Conservation (phyloP, 2,797 vertebrate species). For the Phalanger gymnotis region DNA sequence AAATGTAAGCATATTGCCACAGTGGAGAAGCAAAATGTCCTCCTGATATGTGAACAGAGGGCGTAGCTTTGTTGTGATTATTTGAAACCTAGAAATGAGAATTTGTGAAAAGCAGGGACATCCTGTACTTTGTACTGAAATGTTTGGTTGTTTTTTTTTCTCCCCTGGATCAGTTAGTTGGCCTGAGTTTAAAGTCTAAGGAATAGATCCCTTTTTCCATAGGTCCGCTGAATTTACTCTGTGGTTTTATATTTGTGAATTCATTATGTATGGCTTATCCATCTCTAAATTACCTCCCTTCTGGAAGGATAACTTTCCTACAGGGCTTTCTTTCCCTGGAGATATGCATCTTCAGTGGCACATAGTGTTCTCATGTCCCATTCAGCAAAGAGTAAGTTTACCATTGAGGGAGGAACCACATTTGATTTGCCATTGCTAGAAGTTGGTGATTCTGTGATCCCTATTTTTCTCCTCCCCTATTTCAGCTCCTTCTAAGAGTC, state of each 20-base stretch:
- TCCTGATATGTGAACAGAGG: background rate
- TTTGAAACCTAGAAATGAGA: background rate
- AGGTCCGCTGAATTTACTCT: slow-evolving; percentile 40
- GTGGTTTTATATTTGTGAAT: slow-evolving; percentile 47
- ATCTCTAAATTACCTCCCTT: slow-evolving; percentile 24
- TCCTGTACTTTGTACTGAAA: background rate
- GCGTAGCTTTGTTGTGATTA: background rate
- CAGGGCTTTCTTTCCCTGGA: background rate
- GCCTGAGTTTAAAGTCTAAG: slow-evolving; percentile 32
- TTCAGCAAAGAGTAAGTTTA: slow-evolving; percentile 38
- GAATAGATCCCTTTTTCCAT: background rate
- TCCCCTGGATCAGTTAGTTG: background rate
- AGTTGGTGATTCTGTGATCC: slow-evolving; percentile 28
- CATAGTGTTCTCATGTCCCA: slow-evolving; percentile 24
- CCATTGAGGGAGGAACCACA: slow-evolving; percentile 56
- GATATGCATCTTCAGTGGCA: slow-evolving; percentile 11
- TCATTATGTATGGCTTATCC: slow-evolving; percentile 19
- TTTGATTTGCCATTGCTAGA: slow-evolving; percentile 74
- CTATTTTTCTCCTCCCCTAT: slow-evolving; percentile 26
- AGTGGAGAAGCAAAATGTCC: background rate
- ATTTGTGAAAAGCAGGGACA: background rate
- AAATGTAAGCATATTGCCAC: background rate
- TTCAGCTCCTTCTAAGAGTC: slow-evolving; percentile 74
- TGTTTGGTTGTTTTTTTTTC: too few species aligned
- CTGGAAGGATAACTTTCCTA: slow-evolving; percentile 3